Conservation (phyloP, 2,797 vertebrate species). For the Periophthalmus magnuspinnatus region DNA sequence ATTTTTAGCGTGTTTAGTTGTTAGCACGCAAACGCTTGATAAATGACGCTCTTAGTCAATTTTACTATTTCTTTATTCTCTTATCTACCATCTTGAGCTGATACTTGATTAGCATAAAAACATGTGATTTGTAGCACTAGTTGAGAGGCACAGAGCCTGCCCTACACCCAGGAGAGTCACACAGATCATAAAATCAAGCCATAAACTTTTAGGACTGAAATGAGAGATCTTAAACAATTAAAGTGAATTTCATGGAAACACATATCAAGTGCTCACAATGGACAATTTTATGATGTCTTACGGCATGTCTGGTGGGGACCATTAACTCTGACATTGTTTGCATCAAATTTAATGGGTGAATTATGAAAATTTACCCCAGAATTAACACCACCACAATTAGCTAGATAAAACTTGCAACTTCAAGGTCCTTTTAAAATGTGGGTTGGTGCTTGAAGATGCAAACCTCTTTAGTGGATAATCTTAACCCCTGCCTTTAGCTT, state of each 20-base stretch:
- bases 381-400: slow-evolving; percentile 32
- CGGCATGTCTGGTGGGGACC: slow-evolving; percentile 2
- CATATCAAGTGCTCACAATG: slow-evolving; percentile 7
- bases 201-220: slow-evolving; percentile 12
- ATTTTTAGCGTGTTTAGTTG: no score
- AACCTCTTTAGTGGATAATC: slow-evolving; percentile 65
- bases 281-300: slow-evolving; percentile 11
- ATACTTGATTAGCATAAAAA: background rate
- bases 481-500: slow-evolving; percentile 55
- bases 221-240: slow-evolving; percentile 14
- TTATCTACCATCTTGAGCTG: background rate
- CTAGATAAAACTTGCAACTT: slow-evolving; percentile 43
- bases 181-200: slow-evolving; percentile 3
- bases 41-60: no score
- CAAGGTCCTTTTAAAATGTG: slow-evolving; percentile 40
- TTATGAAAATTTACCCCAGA: slow-evolving; percentile 36
- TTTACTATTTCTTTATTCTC: background rate
- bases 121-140: slow-evolving; percentile 1
- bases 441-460: slow-evolving; percentile 38
- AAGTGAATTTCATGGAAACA: slow-evolving; percentile 7
- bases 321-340: background rate
- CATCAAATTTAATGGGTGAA: background rate
- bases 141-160: background rate
- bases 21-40: no score
- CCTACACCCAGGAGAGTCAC: background rate